Conservation (phyloP, 2,888 invertebrate genomes). For the Psococerastis gibbosa region DNA sequence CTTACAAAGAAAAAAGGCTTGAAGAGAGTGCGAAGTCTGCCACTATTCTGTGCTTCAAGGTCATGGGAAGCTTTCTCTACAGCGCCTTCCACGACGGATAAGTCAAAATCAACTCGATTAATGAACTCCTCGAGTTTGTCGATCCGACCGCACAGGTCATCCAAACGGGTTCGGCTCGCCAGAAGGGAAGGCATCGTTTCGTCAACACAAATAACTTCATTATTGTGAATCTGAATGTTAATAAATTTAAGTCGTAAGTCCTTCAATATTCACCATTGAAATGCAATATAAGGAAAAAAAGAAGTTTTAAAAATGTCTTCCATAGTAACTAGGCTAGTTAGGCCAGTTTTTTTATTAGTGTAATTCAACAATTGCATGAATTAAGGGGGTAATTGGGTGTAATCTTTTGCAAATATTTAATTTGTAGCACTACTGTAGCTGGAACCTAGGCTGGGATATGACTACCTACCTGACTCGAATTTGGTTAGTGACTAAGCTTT, state of each 20-base stretch:
- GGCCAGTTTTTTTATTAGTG: too few species aligned
- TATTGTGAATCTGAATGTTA: too few species aligned
- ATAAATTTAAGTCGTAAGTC: too few species aligned
- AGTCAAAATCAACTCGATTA: not conserved
- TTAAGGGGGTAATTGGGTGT: too few species aligned
- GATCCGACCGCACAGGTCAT: not conserved
- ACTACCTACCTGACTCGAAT: too few species aligned
- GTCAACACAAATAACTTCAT: slow-evolving; percentile 1
- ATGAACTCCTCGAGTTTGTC: slow-evolving; percentile 2
- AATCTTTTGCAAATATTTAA: too few species aligned
- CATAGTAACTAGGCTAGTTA: too few species aligned
- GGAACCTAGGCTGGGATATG: too few species aligned
- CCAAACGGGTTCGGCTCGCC: not conserved
- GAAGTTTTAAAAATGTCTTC: too few species aligned
- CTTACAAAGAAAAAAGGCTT: slow-evolving; percentile 9
- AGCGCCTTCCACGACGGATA: not conserved
- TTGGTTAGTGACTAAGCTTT: too few species aligned
- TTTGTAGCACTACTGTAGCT: too few species aligned
- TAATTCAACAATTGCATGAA: too few species aligned
- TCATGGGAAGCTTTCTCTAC: slow-evolving; percentile 1
- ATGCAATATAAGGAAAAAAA: not conserved
- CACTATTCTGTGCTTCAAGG: not conserved
- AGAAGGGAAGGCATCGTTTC: not conserved
- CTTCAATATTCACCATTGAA: not conserved
- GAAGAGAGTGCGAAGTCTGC: not conserved